Evolutionary conservation across 2,113 vertebrate genomes (phyloP).

Genomic region (Laticauda laticaudata): DNA sequence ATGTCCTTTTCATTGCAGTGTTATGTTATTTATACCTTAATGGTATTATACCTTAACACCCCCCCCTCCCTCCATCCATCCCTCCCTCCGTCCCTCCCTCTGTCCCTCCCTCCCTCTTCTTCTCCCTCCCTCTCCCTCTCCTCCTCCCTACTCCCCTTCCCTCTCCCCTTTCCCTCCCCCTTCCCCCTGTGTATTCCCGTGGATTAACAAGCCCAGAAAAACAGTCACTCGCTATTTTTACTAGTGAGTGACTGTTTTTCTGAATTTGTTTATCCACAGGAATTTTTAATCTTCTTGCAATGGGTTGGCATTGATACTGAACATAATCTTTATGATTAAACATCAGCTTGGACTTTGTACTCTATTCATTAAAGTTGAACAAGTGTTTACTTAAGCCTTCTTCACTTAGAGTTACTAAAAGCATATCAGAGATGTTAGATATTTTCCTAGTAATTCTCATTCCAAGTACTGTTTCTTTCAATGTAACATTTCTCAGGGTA

Average conservation of each 20-base stretch:
- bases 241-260: too few relatives aligned
- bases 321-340: background rate
- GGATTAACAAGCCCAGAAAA: background rate
- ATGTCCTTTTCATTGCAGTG: background rate
- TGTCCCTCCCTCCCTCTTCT: background rate
- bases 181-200: background rate
- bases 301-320: background rate
- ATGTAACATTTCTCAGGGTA: background rate
- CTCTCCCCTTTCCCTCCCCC: background rate
- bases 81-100: background rate
- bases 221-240: background rate
- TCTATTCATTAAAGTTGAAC: background rate
- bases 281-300: background rate
- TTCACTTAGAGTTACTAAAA: background rate
- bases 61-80: accelerated
- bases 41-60: background rate
- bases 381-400: background rate
- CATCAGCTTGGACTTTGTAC: background rate
- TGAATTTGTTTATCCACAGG: too few relatives aligned
- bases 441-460: background rate
- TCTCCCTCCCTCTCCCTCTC: too few relatives aligned
- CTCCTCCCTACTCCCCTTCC: background rate
- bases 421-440: background rate
- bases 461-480: background rate
- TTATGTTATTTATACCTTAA: background rate